phyloP scores from a whole-genome alignment of 2,888 invertebrate species.

The Thereva unica region DNA sequence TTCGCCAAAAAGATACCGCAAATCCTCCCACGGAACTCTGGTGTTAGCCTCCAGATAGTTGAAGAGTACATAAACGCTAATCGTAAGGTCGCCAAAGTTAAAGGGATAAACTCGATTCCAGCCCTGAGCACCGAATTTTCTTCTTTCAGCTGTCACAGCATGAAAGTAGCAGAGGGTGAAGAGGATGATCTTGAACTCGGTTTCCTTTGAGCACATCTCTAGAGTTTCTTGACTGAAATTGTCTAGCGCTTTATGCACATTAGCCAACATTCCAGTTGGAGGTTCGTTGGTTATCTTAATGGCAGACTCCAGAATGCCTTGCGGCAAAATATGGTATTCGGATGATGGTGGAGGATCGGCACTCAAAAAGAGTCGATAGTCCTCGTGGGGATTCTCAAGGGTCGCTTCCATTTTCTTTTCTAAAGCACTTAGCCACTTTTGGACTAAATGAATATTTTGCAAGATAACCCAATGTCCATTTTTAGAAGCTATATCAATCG shows the following conservation, averaged over 20 bases:
- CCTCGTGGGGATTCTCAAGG: constrained; percentile 66
- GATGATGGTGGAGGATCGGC: constrained; percentile 83
- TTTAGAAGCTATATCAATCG: constrained; percentile 75
- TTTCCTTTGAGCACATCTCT: constrained; percentile 90
- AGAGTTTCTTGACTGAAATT: constrained; percentile 91
- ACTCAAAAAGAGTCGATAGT: constrained; percentile 77
- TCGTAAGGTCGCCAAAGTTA: constrained; percentile 85
- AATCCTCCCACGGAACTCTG: constrained; percentile 91
- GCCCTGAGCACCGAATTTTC: constrained; percentile 71
- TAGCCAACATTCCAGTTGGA: constrained; percentile 92
- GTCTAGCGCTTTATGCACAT: constrained; percentile 89
- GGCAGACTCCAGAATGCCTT: constrained; percentile 89
- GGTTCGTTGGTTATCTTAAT: constrained; percentile 97
- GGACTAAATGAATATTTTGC: constrained; percentile 90
- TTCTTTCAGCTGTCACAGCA: constrained; percentile 87
- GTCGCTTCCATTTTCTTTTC: constrained; percentile 91
- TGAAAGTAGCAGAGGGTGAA: constrained; percentile 94
- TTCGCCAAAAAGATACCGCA: constrained; percentile 92
- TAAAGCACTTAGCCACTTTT: constrained; percentile 82
- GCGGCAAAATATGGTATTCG: constrained; percentile 67
- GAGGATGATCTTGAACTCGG: constrained; percentile 87
- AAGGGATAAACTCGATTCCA: constrained; percentile 71
- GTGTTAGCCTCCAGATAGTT: constrained; percentile 90
- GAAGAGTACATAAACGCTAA: constrained; percentile 86
- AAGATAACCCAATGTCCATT: constrained; percentile 92